phyloP scores from a whole-genome alignment of 2,797 vertebrate genomes.

The Falco berigora region DNA sequence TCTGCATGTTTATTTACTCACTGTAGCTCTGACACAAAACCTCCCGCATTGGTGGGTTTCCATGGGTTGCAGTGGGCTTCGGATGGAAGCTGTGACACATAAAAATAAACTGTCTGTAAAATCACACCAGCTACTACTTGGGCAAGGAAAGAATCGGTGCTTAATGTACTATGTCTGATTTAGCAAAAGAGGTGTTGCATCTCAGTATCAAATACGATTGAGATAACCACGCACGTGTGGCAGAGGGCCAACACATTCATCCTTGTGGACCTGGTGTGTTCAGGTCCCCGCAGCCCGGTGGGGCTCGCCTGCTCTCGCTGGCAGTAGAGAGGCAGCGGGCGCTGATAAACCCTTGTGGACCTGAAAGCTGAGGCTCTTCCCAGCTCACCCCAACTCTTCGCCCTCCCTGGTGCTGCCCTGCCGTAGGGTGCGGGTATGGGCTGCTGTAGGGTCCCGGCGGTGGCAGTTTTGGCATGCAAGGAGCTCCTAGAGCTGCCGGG shows the following conservation, averaged over 20 bases:
- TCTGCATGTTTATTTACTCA: not conserved
- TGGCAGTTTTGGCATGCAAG: rapidly evolving
- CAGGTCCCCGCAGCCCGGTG: not conserved
- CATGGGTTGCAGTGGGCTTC: not conserved
- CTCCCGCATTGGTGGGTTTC: rapidly evolving
- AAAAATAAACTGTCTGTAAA: not conserved
- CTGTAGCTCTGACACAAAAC: not conserved
- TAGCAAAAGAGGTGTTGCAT: not conserved
- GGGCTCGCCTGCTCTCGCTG: not conserved
- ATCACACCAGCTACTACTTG: not conserved
- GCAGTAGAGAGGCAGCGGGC: not conserved
- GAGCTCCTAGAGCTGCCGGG: not conserved
- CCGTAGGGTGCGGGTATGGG: not conserved
- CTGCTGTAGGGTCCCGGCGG: rapidly evolving
- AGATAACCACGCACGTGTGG: not conserved
- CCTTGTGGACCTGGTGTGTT: not conserved
- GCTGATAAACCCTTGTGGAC: rapidly evolving
- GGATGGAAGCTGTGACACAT: not conserved
- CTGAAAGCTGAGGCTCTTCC: not conserved
- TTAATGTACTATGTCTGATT: not conserved
- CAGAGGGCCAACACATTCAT: not conserved
- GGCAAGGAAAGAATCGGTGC: rapidly evolving
- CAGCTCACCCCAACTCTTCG: not conserved
- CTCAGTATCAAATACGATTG: not conserved
- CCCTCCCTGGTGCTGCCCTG: not conserved